These are phyloP conservation scores for Rhinichthys klamathensis DNA, from an alignment of 2,113 vertebrate genomes.

Conservation along the genomic window DNA sequence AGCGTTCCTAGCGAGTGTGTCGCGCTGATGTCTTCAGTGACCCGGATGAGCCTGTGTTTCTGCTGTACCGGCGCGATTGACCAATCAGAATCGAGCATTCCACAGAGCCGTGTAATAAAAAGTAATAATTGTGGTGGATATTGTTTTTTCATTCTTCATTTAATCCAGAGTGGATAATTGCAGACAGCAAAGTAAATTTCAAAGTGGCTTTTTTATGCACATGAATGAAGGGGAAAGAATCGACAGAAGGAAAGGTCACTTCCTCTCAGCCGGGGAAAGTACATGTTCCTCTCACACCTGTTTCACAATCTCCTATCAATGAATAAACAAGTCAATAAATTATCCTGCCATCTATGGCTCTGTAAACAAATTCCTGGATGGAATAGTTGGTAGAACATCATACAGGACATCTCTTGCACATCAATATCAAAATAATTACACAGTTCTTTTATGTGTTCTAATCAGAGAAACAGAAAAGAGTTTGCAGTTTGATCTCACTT, in stretches of 20 bases:
- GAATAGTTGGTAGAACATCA: neutral
- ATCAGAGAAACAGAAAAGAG: neutral
- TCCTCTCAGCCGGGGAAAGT: neutral
- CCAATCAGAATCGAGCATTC: neutral
- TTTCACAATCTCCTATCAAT: conserved; percentile 19
- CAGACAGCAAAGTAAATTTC: neutral
- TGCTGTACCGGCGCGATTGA: too few relatives aligned
- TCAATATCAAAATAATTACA: conserved; percentile 10
- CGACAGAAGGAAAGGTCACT: neutral
- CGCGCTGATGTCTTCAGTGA: too few relatives aligned
- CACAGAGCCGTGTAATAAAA: too few relatives aligned
- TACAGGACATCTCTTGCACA: neutral
- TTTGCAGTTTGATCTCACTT: neutral
- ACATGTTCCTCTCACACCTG: neutral
- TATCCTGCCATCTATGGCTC: neutral
- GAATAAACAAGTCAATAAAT: conserved; percentile 35
- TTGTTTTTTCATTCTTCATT: neutral
- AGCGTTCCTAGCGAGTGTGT: too few relatives aligned
- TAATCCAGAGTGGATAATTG: neutral
- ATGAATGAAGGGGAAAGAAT: neutral
- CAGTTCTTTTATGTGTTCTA: conserved; percentile 6
- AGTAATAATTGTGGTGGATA: neutral
- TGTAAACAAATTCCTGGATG: neutral
- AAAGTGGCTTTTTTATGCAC: neutral
- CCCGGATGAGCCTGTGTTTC: too few relatives aligned